Percentiles rank a stretch among this genome's conserved stretches.
Evolutionary conservation across 2,888 invertebrate genomes (phyloP).

Genomic region (Myathropa florea): DNA sequence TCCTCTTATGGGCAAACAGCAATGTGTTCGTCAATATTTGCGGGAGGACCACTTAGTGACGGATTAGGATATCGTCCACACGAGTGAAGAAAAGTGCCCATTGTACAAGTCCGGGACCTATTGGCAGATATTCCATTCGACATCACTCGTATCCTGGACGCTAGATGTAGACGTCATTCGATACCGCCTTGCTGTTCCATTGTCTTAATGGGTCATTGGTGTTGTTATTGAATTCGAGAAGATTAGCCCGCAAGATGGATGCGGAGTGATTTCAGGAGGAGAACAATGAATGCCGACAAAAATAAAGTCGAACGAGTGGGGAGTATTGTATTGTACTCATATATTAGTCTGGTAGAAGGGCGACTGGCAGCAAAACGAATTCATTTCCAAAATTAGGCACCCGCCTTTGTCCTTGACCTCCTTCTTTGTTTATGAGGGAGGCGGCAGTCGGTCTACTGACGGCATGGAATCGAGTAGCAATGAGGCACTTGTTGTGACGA

Average conservation of each 20-base stretch:
- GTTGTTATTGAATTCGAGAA: background rate
- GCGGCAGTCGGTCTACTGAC: too few species aligned
- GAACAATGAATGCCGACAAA: background rate
- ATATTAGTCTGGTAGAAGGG: background rate
- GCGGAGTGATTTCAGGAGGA: background rate
- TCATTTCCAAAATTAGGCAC: background rate
- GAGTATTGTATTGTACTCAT: background rate
- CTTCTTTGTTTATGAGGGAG: too few species aligned
- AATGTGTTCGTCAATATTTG: slow-evolving; percentile 11
- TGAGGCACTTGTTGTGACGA: too few species aligned
- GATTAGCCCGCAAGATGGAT: background rate
- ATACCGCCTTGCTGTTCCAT: background rate
- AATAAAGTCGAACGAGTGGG: background rate
- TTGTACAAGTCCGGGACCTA: background rate
- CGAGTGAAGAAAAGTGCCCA: background rate
- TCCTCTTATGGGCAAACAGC: background rate
- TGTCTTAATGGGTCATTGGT: background rate
- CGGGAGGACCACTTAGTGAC: background rate
- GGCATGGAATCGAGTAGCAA: too few species aligned
- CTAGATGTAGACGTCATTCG: background rate
- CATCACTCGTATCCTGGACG: background rate
- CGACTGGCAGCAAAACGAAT: background rate
- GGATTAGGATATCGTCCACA: background rate
- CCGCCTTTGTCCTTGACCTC: background rate
- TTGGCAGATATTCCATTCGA: background rate